Evolutionary conservation across 2,113 vertebrate species (phyloP).

Genomic region (Fulica atra): DNA sequence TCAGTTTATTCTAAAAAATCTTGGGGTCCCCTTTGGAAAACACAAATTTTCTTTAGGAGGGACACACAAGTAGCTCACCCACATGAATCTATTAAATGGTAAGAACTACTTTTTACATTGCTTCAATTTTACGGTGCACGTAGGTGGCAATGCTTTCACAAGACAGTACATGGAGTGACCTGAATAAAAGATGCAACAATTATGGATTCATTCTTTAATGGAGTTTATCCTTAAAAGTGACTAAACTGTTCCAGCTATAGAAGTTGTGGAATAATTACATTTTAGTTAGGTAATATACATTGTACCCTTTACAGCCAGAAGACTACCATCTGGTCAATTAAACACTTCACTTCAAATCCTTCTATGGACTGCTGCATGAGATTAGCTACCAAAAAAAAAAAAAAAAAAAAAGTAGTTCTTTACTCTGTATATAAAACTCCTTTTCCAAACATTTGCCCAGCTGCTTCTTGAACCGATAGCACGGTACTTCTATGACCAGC

Average conservation of each 20-base stretch:
- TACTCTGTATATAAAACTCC: not conserved
- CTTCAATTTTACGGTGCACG: not conserved
- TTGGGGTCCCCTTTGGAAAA: not conserved
- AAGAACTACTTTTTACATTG: not conserved
- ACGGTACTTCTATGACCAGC: not conserved
- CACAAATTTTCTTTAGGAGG: not conserved
- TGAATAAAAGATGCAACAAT: constrained; percentile 3
- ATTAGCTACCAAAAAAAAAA: constrained; percentile 7
- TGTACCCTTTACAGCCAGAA: not conserved
- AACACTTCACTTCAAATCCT: not conserved
- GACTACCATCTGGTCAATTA: not conserved
- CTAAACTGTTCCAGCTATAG: not conserved
- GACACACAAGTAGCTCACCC: not conserved
- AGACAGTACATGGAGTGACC: not conserved
- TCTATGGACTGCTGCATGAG: not conserved
- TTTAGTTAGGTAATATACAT: not conserved
- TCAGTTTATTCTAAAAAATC: not conserved
- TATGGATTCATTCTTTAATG: not conserved
- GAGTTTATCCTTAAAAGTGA: not conserved
- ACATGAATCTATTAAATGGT: not conserved
- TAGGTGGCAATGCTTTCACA: not conserved
- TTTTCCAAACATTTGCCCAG: constrained; percentile 18
- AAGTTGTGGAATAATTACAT: not conserved
- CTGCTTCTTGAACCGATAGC: not conserved
- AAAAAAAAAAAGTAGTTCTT: not conserved